Evolutionary conservation across 2,113 vertebrate genomes (phyloP).

Genomic region (Nothobranchius furzeri): DNA sequence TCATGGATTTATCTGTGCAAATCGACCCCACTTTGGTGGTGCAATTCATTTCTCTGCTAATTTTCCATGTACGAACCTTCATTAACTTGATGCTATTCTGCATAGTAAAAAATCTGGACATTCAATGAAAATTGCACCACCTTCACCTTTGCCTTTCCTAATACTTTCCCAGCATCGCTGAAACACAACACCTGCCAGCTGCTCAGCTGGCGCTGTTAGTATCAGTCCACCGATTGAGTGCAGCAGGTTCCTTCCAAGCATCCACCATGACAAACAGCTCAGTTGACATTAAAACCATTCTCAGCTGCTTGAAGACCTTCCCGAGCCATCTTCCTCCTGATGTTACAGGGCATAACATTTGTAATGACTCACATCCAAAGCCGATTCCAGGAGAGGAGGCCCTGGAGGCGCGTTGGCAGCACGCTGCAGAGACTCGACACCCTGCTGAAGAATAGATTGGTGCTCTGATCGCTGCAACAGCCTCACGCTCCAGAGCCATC

Average conservation of each 20-base stretch:
- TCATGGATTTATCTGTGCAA: slow-evolving; percentile 76
- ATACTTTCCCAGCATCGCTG: slow-evolving; percentile 17
- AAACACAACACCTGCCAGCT: slow-evolving; percentile 35
- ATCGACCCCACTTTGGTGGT: slow-evolving; percentile 73
- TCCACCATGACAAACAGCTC: slow-evolving; percentile 69
- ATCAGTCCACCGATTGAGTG: slow-evolving; percentile 45
- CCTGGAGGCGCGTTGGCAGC: slow-evolving; percentile 52
- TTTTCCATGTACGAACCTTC: slow-evolving; percentile 70
- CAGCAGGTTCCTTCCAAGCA: slow-evolving; percentile 66
- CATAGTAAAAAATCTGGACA: slow-evolving; percentile 55
- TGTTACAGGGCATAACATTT: slow-evolving; percentile 77
- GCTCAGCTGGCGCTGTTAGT: slow-evolving; percentile 28
- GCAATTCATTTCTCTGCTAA: slow-evolving; percentile 73
- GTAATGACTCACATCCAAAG: slow-evolving; percentile 79
- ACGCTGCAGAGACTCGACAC: slow-evolving; percentile 54
- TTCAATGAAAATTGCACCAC: slow-evolving; percentile 33
- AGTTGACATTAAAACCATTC: slow-evolving; percentile 62
- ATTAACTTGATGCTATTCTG: slow-evolving; percentile 66
- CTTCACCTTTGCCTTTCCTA: slow-evolving; percentile 17
- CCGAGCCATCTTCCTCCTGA: slow-evolving; percentile 54
- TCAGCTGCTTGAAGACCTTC: slow-evolving; percentile 35
- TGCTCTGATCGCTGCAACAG: slow-evolving; percentile 66
- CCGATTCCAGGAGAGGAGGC: slow-evolving; percentile 64
- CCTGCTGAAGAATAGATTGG: slow-evolving; percentile 66
- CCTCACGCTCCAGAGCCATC: slow-evolving; percentile 74